phyloP scores from a whole-genome alignment of 35 echinoderm and acorn worm species.

The Patiria miniata region DNA sequence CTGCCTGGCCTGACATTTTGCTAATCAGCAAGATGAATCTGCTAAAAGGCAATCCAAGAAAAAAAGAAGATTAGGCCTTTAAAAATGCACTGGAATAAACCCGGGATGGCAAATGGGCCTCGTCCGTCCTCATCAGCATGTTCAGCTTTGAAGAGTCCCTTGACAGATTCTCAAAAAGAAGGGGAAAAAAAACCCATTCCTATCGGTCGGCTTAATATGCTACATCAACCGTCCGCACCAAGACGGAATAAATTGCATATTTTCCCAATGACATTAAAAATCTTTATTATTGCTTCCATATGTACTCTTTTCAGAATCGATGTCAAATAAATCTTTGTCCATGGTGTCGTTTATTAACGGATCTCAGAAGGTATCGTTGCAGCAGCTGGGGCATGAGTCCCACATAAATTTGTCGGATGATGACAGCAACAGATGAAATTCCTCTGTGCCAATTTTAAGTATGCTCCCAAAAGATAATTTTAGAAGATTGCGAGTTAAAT shows the following conservation, averaged over 20 bases:
- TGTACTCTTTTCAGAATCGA: neutral
- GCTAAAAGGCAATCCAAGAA: conserved; percentile 3
- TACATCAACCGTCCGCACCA: neutral
- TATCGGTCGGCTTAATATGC: no score
- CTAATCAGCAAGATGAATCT: conserved; percentile 28
- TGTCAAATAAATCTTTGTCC: no score
- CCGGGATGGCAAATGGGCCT: conserved; percentile 1
- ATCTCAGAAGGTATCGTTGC: neutral
- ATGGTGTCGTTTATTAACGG: neutral
- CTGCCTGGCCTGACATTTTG: conserved; percentile 8
- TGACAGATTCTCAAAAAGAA: neutral
- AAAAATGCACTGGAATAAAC: conserved; percentile 11
- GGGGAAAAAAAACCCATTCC: no score
- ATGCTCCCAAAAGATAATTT: no score
- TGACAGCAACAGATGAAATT: neutral
- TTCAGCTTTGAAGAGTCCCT: neutral
- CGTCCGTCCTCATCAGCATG: conserved; percentile 6
- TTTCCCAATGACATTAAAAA: conserved; percentile 21
- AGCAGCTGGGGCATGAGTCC: neutral
- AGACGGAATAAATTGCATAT: conserved; percentile 9
- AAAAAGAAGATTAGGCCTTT: conserved; percentile 7
- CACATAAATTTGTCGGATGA: neutral
- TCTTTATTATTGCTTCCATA: conserved; percentile 24
- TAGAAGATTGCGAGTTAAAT: no score
- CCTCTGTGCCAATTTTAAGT: no score